Conservation (phyloP, 2,113 vertebrate genomes). For the Toxostoma redivivum region DNA sequence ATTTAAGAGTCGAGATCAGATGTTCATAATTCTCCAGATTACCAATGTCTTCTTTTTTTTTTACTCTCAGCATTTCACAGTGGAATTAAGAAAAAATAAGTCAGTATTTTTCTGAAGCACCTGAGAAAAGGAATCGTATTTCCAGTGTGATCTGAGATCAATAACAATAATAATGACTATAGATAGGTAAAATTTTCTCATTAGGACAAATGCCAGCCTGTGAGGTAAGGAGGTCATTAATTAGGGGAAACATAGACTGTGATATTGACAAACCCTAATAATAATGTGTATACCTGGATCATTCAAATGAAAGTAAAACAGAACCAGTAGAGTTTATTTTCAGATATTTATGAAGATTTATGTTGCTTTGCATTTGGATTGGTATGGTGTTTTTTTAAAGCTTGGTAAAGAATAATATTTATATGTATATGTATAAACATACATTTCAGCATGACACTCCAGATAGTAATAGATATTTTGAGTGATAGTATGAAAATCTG, state of each 20-base stretch:
- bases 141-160: neutral
- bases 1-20: constrained; percentile 66
- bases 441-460: neutral
- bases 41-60: neutral
- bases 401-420: neutral
- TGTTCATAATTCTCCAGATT: constrained; percentile 60
- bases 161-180: neutral
- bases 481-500: neutral
- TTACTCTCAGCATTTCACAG: neutral
- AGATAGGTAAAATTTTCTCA: neutral
- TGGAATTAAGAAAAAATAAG: constrained; percentile 4
- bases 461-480: neutral
- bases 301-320: neutral
- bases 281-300: neutral
- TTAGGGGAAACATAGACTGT: neutral
- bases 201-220: neutral
- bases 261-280: neutral
- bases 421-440: neutral
- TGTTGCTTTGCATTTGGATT: neutral
- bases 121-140: neutral
- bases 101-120: neutral
- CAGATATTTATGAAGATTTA: neutral
- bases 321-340: neutral
- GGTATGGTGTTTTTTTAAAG: neutral
- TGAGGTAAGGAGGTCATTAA: neutral